Evolutionary conservation across 2,797 vertebrate species (phyloP).

Genomic region (Melanotaenia trifasciata): DNA sequence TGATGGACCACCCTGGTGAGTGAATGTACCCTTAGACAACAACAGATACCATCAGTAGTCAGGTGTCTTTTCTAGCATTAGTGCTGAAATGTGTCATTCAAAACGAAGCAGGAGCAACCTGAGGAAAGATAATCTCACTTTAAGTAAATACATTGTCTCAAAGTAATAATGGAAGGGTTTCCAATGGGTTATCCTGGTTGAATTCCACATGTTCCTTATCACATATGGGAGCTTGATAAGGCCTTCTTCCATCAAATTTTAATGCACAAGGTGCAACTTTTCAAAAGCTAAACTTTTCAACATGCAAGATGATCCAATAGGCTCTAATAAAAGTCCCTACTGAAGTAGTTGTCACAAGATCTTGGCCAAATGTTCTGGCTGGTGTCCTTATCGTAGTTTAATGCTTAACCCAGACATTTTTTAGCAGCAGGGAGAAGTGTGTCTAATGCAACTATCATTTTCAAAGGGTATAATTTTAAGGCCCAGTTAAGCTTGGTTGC

Average conservation of each 20-base stretch:
- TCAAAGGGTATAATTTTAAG: neutral
- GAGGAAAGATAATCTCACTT: slow-evolving; percentile 42
- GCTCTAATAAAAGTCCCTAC: neutral
- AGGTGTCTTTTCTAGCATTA: slow-evolving; percentile 59
- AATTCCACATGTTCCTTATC: neutral
- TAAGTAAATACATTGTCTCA: slow-evolving; percentile 23
- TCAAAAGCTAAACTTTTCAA: neutral
- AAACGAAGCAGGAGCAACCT: slow-evolving; percentile 22
- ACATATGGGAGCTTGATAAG: neutral
- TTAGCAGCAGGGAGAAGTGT: neutral
- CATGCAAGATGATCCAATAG: neutral
- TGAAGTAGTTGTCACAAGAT: neutral
- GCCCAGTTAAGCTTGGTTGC: neutral
- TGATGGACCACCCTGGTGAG: slow-evolving; percentile 72
- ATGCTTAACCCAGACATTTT: neutral
- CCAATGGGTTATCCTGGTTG: slow-evolving; percentile 8
- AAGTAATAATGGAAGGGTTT: slow-evolving; percentile 26
- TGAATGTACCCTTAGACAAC: slow-evolving; percentile 64
- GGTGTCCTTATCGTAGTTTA: neutral
- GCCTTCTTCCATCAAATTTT: neutral
- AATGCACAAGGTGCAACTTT: neutral
- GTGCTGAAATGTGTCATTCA: slow-evolving; percentile 56
- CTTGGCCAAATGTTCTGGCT: slow-evolving; percentile 1
- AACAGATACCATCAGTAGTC: slow-evolving; percentile 58
- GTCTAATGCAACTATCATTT: neutral